A percentile compares a stretch with the other conserved stretches of the same genome.
Evolutionary conservation across 2,113 vertebrate species (phyloP).

Genomic region (Chrysemys picta): DNA sequence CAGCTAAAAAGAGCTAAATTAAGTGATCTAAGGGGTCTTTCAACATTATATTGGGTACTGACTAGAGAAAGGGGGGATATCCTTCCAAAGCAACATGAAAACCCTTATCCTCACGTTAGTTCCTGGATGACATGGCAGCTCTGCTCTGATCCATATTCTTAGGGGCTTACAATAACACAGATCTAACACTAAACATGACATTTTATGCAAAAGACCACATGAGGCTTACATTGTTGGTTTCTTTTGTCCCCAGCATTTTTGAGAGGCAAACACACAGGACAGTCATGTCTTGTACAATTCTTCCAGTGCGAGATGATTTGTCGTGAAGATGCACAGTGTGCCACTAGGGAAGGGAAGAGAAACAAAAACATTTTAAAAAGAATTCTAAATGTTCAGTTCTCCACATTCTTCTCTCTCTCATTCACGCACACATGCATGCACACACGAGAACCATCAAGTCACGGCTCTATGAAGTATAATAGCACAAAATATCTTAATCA

Average conservation of each 20-base stretch:
- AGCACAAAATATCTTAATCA: neutral
- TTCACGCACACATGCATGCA: accelerated
- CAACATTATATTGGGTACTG: neutral
- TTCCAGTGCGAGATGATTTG: conserved; percentile 99
- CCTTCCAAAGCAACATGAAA: neutral
- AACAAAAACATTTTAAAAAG: neutral
- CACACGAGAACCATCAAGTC: neutral
- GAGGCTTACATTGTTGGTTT: conserved; percentile 94
- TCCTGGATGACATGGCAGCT: neutral
- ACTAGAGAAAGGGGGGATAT: neutral
- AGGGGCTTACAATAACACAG: neutral
- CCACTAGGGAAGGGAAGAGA: conserved; percentile 81
- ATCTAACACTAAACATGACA: neutral
- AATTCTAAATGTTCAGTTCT: neutral
- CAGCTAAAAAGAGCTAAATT: neutral
- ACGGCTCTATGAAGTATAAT: neutral
- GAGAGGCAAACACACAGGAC: conserved; percentile 96
- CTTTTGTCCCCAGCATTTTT: conserved; percentile 98
- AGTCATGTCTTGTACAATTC: conserved; percentile 98
- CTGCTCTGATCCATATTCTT: neutral
- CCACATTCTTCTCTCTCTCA: neutral
- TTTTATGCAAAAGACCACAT: neutral
- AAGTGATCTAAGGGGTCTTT: neutral
- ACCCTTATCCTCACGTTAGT: neutral
- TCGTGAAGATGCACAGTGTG: conserved; percentile 97